Base-by-base conservation (phyloP, 2,797 vertebrate genomes). In the Mallotus villosus region DNA sequence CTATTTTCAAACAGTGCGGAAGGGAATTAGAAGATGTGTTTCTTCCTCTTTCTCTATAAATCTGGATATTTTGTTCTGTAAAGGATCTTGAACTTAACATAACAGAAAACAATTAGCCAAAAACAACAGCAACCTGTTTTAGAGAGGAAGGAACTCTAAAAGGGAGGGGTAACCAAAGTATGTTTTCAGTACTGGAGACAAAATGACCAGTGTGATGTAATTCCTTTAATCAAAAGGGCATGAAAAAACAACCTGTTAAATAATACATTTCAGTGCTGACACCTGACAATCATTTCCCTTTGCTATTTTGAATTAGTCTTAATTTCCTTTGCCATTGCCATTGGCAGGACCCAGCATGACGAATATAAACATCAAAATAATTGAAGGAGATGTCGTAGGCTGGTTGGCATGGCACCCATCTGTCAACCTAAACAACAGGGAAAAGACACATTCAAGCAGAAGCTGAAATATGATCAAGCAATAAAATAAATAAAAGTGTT, bases 191-290 rank as follows among this genome's bases (percentile, higher is more conserved):
- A 29, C 32, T 41, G 49, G 27, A 60, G 58, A 73, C 60, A 69
- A 70, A 70, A 62, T 25, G 62, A 67, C 63, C 72, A 5, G 0
- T 29, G 16, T 75, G 71, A 78, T 63, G 68, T 74, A 34, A 76
- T 32, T 11, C 29, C 63, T 68, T 46, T 21, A 49, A 68, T 63
- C n/a, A 65, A 73, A 49, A 57, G 11, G 57, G 22, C 59, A n/a
- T 41, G 75, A 63, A 63, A 37, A 62, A 63, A 77, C 70, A 71
- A 62, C 61, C 63, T 46, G 55, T 49, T 51, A 32, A 63, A 62
- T 75, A 46, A 11, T 14, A 46, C 12, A 59, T 57, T 69, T 74
- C 25, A 53, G 53, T 27, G 66, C 21, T 49, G 17, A 29, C 61
- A 69, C 72, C 67, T 64, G 67, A 21, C 60, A 58, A 63, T 60